Evolutionary conservation across 1,140 invertebrate genomes (phyloP), one percentile per base, ranked within the genome.

Genomic region (Pantala flavescens): DNA sequence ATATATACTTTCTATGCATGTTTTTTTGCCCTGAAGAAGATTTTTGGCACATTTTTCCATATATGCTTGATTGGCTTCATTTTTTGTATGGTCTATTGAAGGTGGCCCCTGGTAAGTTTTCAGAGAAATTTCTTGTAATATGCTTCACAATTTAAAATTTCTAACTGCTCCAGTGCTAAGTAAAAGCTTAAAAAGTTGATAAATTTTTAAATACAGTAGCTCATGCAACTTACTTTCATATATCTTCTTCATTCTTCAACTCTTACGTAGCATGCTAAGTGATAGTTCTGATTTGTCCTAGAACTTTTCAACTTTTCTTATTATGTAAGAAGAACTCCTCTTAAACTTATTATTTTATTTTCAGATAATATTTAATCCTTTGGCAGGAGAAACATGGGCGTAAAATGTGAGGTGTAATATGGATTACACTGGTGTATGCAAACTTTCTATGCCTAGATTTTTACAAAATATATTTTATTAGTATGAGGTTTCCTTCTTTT

Each of bases 71-170:
- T 63, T 63, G 49, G 49, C 49, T 63, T 63, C 49, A 16, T 7
- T 21, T 63, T 63, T 63, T 63, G 12, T 5, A 19, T 63, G 49
- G 49, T 63, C 49, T 63, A 7, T 63, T 21, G n/a, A 63, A 63
- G 49, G n/a, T 63, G 49, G 49, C 12, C 49, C 49, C 49, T 63
- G 49, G 49, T 63, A 63, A 63, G 49, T 63, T 63, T 63, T 63
- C 49, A 63, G 49, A 63, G 49, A 19, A 16, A 63, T 63, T 63
- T 63, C n/a, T 63, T 63, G 49, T 63, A 63, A 63, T 63, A 14
- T 63, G n/a, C 28, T 63, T 16, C 49, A 63, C n/a, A 14, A 49
- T 16, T 63, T 36, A 36, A 36, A 63, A 63, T 19, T 63, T 63
- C 5, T 21, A 16, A 63, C 5, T 63, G 49, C 49, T 63, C 49